Conservation (phyloP, 2,113 vertebrate species). For the Chionodraco myersi region DNA sequence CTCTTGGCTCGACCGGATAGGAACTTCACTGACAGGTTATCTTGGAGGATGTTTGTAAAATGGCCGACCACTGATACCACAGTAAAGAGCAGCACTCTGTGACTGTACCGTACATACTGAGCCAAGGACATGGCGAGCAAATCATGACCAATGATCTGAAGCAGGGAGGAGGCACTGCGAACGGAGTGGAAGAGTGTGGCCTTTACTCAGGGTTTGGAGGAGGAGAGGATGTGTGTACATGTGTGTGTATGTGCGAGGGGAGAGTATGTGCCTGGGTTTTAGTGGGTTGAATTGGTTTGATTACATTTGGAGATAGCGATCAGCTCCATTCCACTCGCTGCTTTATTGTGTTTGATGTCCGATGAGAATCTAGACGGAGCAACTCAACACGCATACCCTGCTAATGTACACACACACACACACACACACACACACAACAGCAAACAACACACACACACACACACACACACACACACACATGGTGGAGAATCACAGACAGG, state of each 20-base stretch:
- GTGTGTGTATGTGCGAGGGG: conserved; percentile 35
- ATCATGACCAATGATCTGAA: conserved; percentile 74
- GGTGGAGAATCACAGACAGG: conserved; percentile 15
- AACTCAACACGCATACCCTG: conserved; percentile 51
- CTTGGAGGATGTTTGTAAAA: conserved; percentile 77
- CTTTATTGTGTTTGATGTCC: conserved; percentile 79
- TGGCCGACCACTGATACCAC: conserved; percentile 76
- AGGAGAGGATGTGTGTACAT: conserved; percentile 32
- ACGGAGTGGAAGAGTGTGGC: conserved; percentile 60
- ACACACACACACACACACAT: background rate
- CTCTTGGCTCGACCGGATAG: conserved; percentile 69
- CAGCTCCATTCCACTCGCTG: conserved; percentile 62
- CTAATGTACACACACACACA: conserved; percentile 32
- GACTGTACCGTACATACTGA: conserved; percentile 54
- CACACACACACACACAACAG: no score
- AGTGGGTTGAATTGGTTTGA: conserved; percentile 73
- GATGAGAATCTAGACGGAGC: conserved; percentile 70
- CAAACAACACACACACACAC: no score
- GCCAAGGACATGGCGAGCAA: conserved; percentile 74
- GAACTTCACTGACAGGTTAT: conserved; percentile 75
- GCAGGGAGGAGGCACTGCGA: conserved; percentile 55
- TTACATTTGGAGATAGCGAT: conserved; percentile 79
- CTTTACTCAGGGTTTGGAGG: conserved; percentile 63
- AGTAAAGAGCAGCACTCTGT: conserved; percentile 70
- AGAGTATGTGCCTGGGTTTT: conserved; percentile 58